Evolutionary conservation across 1,140 invertebrate species (phyloP), one percentile per base, ranked within the genome.

Genomic region (Ctenoplectra terminalis): DNA sequence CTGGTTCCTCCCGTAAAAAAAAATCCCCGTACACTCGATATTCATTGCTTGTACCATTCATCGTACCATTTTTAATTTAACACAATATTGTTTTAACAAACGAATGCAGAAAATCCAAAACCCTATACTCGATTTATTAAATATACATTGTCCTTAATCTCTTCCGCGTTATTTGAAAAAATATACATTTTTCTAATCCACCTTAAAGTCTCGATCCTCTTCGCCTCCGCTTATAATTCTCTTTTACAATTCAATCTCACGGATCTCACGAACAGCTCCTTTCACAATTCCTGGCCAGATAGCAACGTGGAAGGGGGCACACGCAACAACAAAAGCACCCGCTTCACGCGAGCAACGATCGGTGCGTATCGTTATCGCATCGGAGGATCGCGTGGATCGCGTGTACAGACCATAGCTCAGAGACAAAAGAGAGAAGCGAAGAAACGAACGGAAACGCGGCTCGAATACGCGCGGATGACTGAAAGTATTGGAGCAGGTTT

Each of bases 391-490:
- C 56, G 54, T 7, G 23, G 26, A 46, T 40, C 50, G 37, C 37
- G 48, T 13, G 37, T 37, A 6, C 43, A n/a, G 11, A 61, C 66
- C 34, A n/a, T 2, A 9, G 4, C 7, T 61, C 58, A 79, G 48
- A 72, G 69, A 43, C 34, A 34, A 34, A 70, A 60, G 58, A 66
- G n/a, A 43, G 70, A 72, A 82, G 58, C 82, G 77, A 74, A 63
- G 78, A 67, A 80, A 77, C 58, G 74, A 73, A 46, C 70, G 66
- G 78, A 87, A 87, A 87, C 86, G 63, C 78, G 29, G 73, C 34
- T 56, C 86, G 87, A 87, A 87, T 83, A 88, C 80, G 54, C 83
- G 56, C 67, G 75, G 82, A 60, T 71, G 81, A 88, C 87, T 88
- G 83, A 85, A 81, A 82, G 70, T 82, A 79, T 72, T 82, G 76